These are phyloP conservation scores for Thunnus maccoyii DNA, from an alignment of 2,113 vertebrate species.

Conservation along the genomic window DNA sequence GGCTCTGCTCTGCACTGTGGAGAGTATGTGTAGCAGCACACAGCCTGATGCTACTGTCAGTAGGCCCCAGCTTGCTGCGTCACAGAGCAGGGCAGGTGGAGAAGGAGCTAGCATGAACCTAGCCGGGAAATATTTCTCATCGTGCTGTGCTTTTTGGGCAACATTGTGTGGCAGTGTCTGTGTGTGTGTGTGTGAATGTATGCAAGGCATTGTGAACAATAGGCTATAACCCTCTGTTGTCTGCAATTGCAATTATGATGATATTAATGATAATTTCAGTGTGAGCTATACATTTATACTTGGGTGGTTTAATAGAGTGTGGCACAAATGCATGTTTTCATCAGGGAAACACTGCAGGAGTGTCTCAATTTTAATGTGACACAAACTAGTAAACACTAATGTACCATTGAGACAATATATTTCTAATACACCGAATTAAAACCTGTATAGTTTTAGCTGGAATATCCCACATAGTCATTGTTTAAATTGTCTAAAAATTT, in stretches of 20 bases:
- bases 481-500: too few relatives aligned
- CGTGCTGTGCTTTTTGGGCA: slow-evolving; percentile 12
- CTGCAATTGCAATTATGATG: slow-evolving; percentile 21
- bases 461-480: not conserved
- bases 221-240: not conserved
- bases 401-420: slow-evolving; percentile 6
- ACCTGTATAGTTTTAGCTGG: not conserved
- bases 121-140: slow-evolving; percentile 17
- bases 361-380: slow-evolving; percentile 23
- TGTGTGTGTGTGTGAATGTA: not conserved
- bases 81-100: slow-evolving; percentile 60
- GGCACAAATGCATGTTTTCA: slow-evolving; percentile 23
- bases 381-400: not conserved
- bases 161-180: not conserved
- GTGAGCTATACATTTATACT: slow-evolving; percentile 13
- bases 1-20: slow-evolving; percentile 23
- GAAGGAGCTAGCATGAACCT: slow-evolving; percentile 26
- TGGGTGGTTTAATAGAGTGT: slow-evolving; percentile 28
- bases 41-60: slow-evolving; percentile 28
- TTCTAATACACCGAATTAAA: slow-evolving; percentile 12
- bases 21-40: slow-evolving; percentile 35
- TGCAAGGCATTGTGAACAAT: not conserved
- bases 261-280: slow-evolving; percentile 16
- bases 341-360: slow-evolving; percentile 21
- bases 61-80: slow-evolving; percentile 68